Base-by-base conservation (phyloP, 2,888 invertebrate species). In the Linyphia triangularis region DNA sequence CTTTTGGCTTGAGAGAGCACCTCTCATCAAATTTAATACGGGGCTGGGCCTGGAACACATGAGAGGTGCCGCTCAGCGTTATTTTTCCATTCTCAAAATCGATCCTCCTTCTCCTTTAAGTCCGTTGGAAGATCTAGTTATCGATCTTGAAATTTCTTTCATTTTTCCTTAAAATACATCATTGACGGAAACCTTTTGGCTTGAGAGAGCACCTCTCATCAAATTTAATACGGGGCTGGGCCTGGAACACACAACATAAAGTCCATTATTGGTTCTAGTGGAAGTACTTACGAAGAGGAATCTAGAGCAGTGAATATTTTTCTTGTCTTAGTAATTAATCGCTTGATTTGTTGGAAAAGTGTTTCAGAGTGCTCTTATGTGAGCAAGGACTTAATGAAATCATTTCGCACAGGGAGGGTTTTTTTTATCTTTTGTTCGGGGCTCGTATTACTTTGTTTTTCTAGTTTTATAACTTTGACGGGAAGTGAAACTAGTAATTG, bases 241-340 rank as follows among this genome's bases (percentile, higher is more conserved):
- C n/a, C 43, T 61, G n/a, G 37, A 13, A 13, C 26, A 16, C 24
- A 26, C n/a, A 24, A 24, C 24, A 33, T 24, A 43, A 65, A n/a
- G 24, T 57, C 63, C 70, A 82, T 82, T 82, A 82, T 70, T 82
- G 79, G 57, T 43, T 67, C 67, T 57, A 43, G 26, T 10, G 28
- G 65, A 43, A 22, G 33, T 13, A n/a, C 57, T 26, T 43, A 19
- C 9, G 51, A 2, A 33, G 19, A 5, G 28, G 24, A 30, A 37
- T 65, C 13, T 16, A 26, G 5, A 10, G n/a, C 0, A 22, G 30
- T 10, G 51, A 19, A 19, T 19, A 61, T 30, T 57, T 75, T 79
- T 79, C 67, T 57, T 79, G 26, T 19, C 57, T 16, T 57, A 61
- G 59, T n/a, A 40, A 82, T 61, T 57, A 61, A 59, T 26, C 26